phyloP scores from a whole-genome alignment of 2,797 vertebrate genomes.

The Sebastes minor region DNA sequence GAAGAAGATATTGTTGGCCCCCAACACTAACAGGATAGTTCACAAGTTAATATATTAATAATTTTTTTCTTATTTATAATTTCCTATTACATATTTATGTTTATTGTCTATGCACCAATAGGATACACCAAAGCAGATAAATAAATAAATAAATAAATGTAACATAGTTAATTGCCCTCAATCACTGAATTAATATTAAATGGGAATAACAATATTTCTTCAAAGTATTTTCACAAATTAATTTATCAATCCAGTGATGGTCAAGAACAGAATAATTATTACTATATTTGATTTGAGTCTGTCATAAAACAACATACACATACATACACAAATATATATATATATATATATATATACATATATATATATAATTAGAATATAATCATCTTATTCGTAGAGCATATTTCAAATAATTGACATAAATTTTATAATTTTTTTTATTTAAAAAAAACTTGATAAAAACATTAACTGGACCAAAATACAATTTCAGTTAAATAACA shows the following conservation, averaged over 20 bases:
- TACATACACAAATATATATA: too few species aligned
- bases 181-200: not conserved
- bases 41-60: too few species aligned
- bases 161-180: not conserved
- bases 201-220: not conserved
- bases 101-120: too few species aligned
- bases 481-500: not conserved
- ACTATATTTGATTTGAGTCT: not conserved
- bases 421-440: too few species aligned
- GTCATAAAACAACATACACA: not conserved
- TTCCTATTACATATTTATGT: too few species aligned
- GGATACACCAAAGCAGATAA: too few species aligned
- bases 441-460: not conserved
- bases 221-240: not conserved
- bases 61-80: too few species aligned
- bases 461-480: not conserved
- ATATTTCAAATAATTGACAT: not conserved
- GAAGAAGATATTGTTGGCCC: accelerated
- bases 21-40: too few species aligned
- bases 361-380: too few species aligned
- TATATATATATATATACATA: too few species aligned
- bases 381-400: too few species aligned
- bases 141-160: too few species aligned
- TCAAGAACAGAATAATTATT: not conserved
- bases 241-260: accelerated